A percentile compares a stretch with the other conserved stretches of the same genome.
Conservation (phyloP, 2,888 invertebrate genomes). For the Cordilura impudica region DNA sequence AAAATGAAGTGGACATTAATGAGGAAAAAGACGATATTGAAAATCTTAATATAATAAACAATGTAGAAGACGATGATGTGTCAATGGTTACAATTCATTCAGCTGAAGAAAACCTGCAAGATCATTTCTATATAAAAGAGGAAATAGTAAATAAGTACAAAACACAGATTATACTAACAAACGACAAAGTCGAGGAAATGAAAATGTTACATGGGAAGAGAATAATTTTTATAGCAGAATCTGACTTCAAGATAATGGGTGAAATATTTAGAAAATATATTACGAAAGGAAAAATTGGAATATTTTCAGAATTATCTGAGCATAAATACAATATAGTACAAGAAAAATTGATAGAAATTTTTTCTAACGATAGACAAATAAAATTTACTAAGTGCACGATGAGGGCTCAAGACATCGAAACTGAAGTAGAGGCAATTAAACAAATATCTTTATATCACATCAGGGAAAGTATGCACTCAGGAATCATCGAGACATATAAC, state of each 20-base stretch:
- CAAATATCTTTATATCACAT: constrained; percentile 61
- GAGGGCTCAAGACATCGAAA: constrained; percentile 60
- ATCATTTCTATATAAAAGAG: constrained; percentile 42
- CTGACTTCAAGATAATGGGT: constrained; percentile 45
- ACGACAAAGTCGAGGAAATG: constrained; percentile 45
- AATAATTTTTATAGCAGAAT: constrained; percentile 58
- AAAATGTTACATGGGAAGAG: constrained; percentile 46
- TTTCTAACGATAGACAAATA: constrained; percentile 55
- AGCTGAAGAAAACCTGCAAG: constrained; percentile 15
- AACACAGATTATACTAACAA: constrained; percentile 42
- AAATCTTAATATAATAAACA: neutral
- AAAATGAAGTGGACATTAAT: constrained; percentile 9
- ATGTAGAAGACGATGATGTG: constrained; percentile 15
- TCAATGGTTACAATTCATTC: constrained; percentile 48
- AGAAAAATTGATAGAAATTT: constrained; percentile 63
- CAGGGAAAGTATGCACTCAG: constrained; percentile 62
- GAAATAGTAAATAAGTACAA: constrained; percentile 51
- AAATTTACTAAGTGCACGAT: constrained; percentile 61
- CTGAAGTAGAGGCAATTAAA: constrained; percentile 59
- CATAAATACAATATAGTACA: no score
- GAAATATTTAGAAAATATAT: constrained; percentile 58
- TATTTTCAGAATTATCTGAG: no score
- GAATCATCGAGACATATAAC: constrained; percentile 62
- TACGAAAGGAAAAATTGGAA: constrained; percentile 57
- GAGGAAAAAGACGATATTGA: neutral